Conservation (phyloP, 2,797 vertebrate genomes). For the Decapterus maruadsi region DNA sequence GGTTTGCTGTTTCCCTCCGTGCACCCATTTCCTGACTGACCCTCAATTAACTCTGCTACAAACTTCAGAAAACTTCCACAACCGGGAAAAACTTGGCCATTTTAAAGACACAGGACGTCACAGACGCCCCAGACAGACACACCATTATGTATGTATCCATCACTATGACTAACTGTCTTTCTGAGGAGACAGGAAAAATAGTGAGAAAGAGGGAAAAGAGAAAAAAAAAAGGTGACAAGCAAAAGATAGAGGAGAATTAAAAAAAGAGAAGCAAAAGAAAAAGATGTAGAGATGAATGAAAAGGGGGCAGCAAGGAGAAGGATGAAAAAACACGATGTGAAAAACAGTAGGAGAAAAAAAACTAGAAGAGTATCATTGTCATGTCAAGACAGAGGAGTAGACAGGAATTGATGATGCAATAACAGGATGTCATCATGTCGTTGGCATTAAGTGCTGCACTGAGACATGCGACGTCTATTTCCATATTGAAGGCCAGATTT, state of each 20-base stretch:
- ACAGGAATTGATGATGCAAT: constrained; percentile 67
- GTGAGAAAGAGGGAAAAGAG: not conserved
- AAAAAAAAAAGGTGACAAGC: not conserved
- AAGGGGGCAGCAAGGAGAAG: not conserved
- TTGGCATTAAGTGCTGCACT: constrained; percentile 71
- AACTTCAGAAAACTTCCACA: constrained; percentile 7
- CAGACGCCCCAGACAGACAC: constrained; percentile 18
- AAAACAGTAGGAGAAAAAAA: not conserved
- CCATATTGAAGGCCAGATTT: constrained; percentile 29
- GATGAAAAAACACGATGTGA: not conserved
- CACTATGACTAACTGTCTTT: constrained; percentile 9
- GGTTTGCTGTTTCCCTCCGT: not conserved
- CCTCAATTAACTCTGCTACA: not conserved
- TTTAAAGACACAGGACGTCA: constrained; percentile 40
- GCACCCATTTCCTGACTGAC: not conserved
- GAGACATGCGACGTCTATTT: constrained; percentile 53
- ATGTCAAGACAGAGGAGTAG: constrained; percentile 50
- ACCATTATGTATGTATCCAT: constrained; percentile 39
- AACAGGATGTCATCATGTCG: constrained; percentile 67
- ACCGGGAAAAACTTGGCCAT: constrained; percentile 8
- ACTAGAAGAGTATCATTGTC: constrained; percentile 49
- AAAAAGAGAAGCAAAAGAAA: not conserved
- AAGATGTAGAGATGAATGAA: not conserved
- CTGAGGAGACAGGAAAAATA: not conserved
- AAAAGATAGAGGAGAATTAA: not conserved